A percentile compares a stretch with the other conserved stretches of the same genome.
Conservation (phyloP, 92 coral and sea anemone species). For the Galaxea fascicularis region DNA sequence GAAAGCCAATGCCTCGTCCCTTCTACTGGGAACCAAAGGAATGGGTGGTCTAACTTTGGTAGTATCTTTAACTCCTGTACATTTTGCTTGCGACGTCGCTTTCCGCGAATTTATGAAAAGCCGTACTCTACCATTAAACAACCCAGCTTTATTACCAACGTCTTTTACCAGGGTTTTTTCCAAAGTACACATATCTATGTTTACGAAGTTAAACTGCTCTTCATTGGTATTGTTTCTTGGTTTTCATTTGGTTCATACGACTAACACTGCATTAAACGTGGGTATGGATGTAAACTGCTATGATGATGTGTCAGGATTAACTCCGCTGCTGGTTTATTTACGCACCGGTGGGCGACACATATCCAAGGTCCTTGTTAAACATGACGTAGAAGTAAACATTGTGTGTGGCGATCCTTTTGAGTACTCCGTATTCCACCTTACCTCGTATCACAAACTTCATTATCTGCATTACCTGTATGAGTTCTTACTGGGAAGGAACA, state of each 20-base stretch:
- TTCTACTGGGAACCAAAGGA: neutral
- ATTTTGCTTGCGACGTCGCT: neutral
- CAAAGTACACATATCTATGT: neutral
- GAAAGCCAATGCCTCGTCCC: neutral
- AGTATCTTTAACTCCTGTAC: neutral
- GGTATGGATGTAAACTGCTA: slow-evolving; percentile 33
- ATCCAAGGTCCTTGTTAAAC: slow-evolving; percentile 60
- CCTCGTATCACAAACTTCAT: slow-evolving; percentile 56
- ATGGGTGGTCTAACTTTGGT: neutral
- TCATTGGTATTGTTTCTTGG: neutral
- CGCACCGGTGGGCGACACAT: slow-evolving; percentile 63
- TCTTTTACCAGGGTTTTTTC: neutral
- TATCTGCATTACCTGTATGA: slow-evolving; percentile 8
- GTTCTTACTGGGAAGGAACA: neutral
- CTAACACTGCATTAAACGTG: neutral
- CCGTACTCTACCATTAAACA: neutral
- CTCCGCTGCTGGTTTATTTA: slow-evolving; percentile 29
- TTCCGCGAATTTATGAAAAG: neutral
- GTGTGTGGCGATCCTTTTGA: slow-evolving; percentile 44
- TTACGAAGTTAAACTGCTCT: slow-evolving; percentile 6
- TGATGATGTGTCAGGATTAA: neutral
- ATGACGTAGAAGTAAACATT: slow-evolving; percentile 14
- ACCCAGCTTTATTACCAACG: neutral
- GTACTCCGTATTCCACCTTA: slow-evolving; percentile 53
- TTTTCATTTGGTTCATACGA: neutral